Conservation (phyloP, 30 jellyfish, hydroid and myxozoan genomes). For the Hydractinia symbiolongicarpus region DNA sequence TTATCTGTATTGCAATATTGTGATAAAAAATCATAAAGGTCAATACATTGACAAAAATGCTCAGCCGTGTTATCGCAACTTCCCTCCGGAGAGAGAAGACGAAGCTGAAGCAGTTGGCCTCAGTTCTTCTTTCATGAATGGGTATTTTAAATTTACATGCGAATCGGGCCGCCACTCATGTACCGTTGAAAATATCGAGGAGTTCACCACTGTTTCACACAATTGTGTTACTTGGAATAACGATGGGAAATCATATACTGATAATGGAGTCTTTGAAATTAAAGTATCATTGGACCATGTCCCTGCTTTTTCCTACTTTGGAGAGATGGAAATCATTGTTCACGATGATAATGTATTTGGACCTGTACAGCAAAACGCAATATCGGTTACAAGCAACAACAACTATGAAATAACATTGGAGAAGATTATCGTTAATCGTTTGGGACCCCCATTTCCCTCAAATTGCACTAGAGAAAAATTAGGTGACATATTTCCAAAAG, state of each 20-base stretch:
- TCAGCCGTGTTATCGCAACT: no score
- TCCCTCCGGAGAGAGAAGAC: no score
- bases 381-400: neutral
- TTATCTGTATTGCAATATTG: no score
- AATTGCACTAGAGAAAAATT: neutral
- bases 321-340: neutral
- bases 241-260: neutral
- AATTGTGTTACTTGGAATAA: neutral
- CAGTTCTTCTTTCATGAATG: no score
- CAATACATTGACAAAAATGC: no score
- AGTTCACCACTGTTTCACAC: neutral
- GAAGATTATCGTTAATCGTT: neutral
- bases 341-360: neutral
- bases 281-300: neutral
- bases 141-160: no score
- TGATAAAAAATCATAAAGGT: no score
- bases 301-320: neutral
- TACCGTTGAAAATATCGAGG: neutral
- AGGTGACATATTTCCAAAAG: slow-evolving; percentile 5
- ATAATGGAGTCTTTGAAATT: neutral
- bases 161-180: no score
- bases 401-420: neutral
- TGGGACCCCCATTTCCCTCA: neutral
- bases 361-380: neutral
- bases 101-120: no score